Evolutionary conservation across 2,797 vertebrate species (phyloP).

Genomic region (Mormyrus proboscirostris): DNA sequence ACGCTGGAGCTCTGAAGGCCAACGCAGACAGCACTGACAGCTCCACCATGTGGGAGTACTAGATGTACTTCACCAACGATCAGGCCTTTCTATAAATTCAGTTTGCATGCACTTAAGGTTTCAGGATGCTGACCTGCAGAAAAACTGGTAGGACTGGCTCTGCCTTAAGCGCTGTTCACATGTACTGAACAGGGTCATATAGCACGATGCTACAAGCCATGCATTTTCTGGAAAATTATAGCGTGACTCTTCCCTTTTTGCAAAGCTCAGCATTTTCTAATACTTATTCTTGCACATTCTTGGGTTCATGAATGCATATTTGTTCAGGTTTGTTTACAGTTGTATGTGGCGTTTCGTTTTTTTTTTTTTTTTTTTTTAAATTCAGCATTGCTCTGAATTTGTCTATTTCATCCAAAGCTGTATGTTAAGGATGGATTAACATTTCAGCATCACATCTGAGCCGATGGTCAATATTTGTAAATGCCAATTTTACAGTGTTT

Average conservation of each 20-base stretch:
- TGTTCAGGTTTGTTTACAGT: constrained; percentile 1
- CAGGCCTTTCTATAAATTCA: constrained; percentile 12
- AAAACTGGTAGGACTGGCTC: constrained; percentile 17
- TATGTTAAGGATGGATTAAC: background rate
- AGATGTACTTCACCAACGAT: constrained; percentile 49
- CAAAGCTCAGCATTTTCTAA: constrained; percentile 9
- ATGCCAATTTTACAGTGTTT: background rate
- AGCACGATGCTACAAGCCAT: background rate
- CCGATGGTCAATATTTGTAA: background rate
- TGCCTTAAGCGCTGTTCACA: background rate
- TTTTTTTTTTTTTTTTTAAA: background rate
- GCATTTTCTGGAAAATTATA: background rate
- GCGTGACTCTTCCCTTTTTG: background rate
- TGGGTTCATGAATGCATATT: background rate
- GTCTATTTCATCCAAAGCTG: background rate
- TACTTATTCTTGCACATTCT: background rate
- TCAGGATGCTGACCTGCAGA: constrained; percentile 19
- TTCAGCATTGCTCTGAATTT: background rate
- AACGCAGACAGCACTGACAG: constrained; percentile 69
- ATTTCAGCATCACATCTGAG: background rate
- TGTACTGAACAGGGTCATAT: background rate
- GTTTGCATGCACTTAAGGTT: constrained; percentile 20
- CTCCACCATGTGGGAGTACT: constrained; percentile 94
- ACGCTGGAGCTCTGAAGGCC: constrained; percentile 88
- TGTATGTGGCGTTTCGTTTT: background rate